Evolutionary conservation across 92 coral and sea anemone genomes (phyloP), one percentile per base, ranked within the genome.

Genomic region (Ricordea florida): DNA sequence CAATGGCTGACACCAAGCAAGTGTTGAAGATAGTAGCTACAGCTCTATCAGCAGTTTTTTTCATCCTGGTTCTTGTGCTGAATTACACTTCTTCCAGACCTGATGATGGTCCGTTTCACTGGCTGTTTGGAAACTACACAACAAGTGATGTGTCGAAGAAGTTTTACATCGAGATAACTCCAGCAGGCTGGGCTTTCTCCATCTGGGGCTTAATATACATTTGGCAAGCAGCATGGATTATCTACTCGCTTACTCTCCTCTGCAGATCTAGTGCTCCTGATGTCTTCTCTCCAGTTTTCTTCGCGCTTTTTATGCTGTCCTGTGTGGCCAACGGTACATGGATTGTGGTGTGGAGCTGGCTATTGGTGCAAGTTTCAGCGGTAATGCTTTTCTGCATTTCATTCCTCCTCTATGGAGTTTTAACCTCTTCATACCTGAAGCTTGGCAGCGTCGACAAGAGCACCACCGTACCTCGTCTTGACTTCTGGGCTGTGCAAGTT

Each of bases 121-220:
- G 43, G 20, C 66, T 82, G 47, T 73, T 73, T 46, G 80, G 80
- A 32, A 85, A 85, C 66, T 57, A 55, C 27, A 57, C 80, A 3
- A 87, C 92, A 25, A 88, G 92, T 1, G 85, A 76, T 18, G 85
- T 87, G 5, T 87, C 92, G 6, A 81, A 78, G 42, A 72, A 51
- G 35, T 90, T 76, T 28, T 66, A 78, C 57, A 68, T 90, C 28
- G 90, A 87, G 31, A 87, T 93, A 13, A 93, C 98, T 4, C 98
- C 98, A 13, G 89, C 98, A 2, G 92, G 92, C 22, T 93, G 98
- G 98, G 93, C 98, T 5, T 93, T 93, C 71, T 80, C 93, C 6
- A 81, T 93, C 17, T 93, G 98, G 98, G 93, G 89, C 10, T 57
- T 90, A n/a, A 93, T 93, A 83, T 93, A 90, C 85, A 48, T 71